Evolutionary conservation across 2,113 vertebrate species (phyloP).

Genomic region (Cochlearius cochlearius): DNA sequence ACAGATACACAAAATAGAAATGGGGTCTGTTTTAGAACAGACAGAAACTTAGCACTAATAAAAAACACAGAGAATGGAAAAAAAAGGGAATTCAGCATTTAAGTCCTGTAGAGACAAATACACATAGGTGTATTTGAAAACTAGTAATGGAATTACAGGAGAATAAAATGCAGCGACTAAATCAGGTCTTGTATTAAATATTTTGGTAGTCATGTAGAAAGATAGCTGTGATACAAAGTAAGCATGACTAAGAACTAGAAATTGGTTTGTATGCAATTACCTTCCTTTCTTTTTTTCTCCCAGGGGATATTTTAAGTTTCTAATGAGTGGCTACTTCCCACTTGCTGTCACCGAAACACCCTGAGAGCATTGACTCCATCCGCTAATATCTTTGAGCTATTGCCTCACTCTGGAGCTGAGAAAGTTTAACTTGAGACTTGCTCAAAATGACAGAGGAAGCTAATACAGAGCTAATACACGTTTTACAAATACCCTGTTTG

Average conservation of each 20-base stretch:
- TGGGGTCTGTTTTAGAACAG: not conserved
- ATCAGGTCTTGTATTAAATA: not conserved
- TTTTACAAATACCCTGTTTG: not conserved
- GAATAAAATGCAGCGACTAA: not conserved
- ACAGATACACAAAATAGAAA: not conserved
- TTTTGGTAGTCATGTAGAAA: not conserved
- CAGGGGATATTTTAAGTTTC: not conserved
- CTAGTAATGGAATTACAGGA: not conserved
- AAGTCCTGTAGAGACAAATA: not conserved
- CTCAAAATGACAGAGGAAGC: not conserved
- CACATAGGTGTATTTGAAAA: not conserved
- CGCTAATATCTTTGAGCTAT: not conserved
- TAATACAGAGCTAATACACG: not conserved
- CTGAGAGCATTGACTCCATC: not conserved
- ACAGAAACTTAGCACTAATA: not conserved
- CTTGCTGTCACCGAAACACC: not conserved
- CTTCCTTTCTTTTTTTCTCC: not conserved
- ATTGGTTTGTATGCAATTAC: not conserved
- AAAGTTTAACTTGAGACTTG: not conserved
- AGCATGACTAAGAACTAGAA: not conserved
- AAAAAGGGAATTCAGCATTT: not conserved
- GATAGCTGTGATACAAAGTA: not conserved
- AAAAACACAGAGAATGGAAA: not conserved
- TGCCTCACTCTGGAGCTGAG: not conserved
- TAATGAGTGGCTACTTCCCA: not conserved